Percentiles rank a stretch among this genome's conserved stretches.
phyloP scores from a whole-genome alignment of 1,140 invertebrate species.

The Drosophila punjabiensis region DNA sequence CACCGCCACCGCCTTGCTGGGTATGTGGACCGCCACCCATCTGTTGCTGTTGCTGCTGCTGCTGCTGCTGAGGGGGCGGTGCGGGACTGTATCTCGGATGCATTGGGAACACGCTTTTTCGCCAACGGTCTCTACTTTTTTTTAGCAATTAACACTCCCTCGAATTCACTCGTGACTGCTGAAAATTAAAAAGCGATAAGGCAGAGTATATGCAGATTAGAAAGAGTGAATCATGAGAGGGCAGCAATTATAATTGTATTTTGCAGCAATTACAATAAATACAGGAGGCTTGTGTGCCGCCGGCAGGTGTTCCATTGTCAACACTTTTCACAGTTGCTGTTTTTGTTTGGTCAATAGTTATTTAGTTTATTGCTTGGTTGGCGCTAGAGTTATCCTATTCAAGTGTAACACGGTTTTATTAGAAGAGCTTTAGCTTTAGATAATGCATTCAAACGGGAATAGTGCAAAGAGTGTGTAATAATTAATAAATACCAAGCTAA shows the following conservation, averaged over 20 bases:
- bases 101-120: conserved; percentile 41
- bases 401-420: background rate
- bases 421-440: background rate
- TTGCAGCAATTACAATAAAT: conserved; percentile 19
- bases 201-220: conserved; percentile 16
- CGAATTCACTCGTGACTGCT: conserved; percentile 21
- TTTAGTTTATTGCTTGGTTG: conserved; percentile 4
- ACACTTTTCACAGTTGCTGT: conserved; percentile 2
- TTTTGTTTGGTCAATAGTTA: conserved; percentile 10
- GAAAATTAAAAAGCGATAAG: conserved; percentile 32
- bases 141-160: conserved; percentile 11
- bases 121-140: background rate
- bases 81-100: conserved; percentile 74
- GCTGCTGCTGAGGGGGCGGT: conserved; percentile 51
- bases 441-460: background rate
- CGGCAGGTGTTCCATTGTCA: conserved; percentile 12
- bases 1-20: conserved; percentile 24
- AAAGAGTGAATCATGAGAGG: conserved; percentile 10
- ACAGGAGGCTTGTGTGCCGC: background rate
- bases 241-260: conserved; percentile 6
- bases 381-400: background rate
- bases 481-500: background rate
- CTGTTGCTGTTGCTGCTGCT: conserved; percentile 54
- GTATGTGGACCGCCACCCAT: conserved; percentile 51
- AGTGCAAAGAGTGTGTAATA: background rate